These are phyloP conservation scores for Rhagonycha lutea DNA, from an alignment of 2,888 invertebrate species.

Conservation along the genomic window DNA sequence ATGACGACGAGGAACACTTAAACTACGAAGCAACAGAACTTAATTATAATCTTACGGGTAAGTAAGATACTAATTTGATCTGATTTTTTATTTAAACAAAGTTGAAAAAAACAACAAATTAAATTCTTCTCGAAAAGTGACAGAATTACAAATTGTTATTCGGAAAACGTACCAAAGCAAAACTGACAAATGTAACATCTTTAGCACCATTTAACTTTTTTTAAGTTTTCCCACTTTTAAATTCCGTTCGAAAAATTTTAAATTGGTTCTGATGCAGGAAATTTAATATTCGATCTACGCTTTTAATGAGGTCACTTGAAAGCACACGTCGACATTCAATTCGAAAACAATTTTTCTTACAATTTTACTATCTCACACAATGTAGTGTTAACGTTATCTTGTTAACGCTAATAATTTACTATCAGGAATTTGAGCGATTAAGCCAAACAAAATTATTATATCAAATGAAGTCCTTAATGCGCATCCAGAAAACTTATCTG, in stretches of 20 bases:
- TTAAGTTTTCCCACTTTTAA: background rate
- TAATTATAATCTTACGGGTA: conserved; percentile 55
- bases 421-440: background rate
- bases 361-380: background rate
- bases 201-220: background rate
- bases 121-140: background rate
- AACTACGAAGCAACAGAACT: conserved; percentile 49
- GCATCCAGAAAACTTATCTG: background rate
- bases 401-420: background rate
- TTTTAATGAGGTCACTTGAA: background rate
- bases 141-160: background rate
- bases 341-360: background rate
- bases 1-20: conserved; percentile 41
- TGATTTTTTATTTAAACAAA: background rate
- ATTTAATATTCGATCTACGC: background rate
- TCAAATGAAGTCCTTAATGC: background rate
- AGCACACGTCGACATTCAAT: background rate
- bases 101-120: background rate
- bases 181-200: background rate
- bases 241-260: background rate
- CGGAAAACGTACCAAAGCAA: background rate
- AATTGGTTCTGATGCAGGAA: background rate
- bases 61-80: background rate
- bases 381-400: background rate
- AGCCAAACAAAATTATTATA: background rate